These are phyloP conservation scores for Anticlea derivata DNA, from an alignment of 2,888 invertebrate species.

Conservation along the genomic window DNA sequence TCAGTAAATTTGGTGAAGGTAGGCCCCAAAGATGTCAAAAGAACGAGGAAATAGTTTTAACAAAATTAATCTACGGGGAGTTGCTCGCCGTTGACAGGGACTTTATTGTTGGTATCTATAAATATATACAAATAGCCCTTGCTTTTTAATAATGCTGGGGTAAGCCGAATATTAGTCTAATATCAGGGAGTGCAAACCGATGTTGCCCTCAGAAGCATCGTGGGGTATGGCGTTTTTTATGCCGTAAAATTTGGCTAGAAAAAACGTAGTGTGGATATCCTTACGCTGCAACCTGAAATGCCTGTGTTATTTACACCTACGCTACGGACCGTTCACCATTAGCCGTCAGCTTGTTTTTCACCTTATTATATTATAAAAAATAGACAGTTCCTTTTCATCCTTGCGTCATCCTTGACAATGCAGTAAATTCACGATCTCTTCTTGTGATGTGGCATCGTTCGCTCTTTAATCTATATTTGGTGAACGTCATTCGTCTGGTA, in stretches of 20 bases:
- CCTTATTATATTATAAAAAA: too few species aligned
- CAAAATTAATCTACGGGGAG: slow-evolving; percentile 77
- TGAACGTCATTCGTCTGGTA: too few species aligned
- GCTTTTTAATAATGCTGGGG: slow-evolving; percentile 81
- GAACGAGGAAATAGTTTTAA: slow-evolving; percentile 69
- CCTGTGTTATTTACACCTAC: neutral
- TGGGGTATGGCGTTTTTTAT: slow-evolving; percentile 63
- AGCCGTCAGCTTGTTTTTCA: too few species aligned
- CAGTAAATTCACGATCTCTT: too few species aligned
- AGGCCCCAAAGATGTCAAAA: slow-evolving; percentile 27
- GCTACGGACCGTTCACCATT: too few species aligned
- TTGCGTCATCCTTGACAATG: too few species aligned
- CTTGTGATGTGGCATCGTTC: too few species aligned
- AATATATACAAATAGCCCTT: slow-evolving; percentile 80
- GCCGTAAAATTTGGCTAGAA: slow-evolving; percentile 51
- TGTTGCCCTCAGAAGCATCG: slow-evolving; percentile 69
- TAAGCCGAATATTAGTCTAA: slow-evolving; percentile 79
- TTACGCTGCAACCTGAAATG: neutral
- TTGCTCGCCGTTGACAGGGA: slow-evolving; percentile 62
- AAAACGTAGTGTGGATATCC: slow-evolving; percentile 43
- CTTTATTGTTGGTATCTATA: slow-evolving; percentile 64
- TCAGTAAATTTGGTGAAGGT: neutral
- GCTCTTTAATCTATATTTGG: too few species aligned
- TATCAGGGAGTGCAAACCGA: slow-evolving; percentile 81
- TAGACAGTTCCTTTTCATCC: too few species aligned